Evolutionary conservation across 2,113 vertebrate species (phyloP).

Genomic region (Amazona guildingii): DNA sequence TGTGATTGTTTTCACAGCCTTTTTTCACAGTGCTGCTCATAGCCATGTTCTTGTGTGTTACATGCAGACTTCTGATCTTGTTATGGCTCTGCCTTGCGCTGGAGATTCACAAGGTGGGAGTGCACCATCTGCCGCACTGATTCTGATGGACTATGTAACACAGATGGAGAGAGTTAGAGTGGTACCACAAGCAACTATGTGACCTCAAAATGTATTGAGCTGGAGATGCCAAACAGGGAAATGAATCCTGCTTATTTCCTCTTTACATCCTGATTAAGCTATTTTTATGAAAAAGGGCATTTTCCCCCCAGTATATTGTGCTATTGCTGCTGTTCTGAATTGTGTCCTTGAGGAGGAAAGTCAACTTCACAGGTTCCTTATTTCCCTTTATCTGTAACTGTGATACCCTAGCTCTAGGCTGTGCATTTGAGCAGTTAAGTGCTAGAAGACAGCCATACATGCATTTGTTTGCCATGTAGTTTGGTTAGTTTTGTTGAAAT

Average conservation of each 20-base stretch:
- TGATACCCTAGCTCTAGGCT: neutral
- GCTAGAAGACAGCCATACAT: neutral
- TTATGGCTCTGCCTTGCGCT: neutral
- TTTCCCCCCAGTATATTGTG: neutral
- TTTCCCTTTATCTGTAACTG: neutral
- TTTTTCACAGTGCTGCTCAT: neutral
- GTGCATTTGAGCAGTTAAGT: neutral
- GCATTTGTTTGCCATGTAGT: neutral
- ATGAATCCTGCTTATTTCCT: neutral
- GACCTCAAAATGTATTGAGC: neutral
- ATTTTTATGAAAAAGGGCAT: neutral
- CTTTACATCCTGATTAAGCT: neutral
- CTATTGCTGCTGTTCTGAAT: neutral
- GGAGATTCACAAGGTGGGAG: neutral
- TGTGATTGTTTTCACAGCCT: neutral
- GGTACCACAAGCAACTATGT: neutral
- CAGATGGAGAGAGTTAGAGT: neutral
- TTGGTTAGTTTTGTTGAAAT: neutral
- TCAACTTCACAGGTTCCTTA: neutral
- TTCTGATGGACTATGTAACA: neutral
- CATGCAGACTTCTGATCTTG: neutral
- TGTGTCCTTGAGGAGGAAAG: neutral
- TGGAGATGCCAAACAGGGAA: neutral
- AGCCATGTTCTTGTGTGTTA: neutral
- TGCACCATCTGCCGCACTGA: neutral